A percentile compares a stretch with the other conserved stretches of the same genome.
Evolutionary conservation across 2,797 vertebrate genomes (phyloP).

Genomic region (Novumbra hubbsi): DNA sequence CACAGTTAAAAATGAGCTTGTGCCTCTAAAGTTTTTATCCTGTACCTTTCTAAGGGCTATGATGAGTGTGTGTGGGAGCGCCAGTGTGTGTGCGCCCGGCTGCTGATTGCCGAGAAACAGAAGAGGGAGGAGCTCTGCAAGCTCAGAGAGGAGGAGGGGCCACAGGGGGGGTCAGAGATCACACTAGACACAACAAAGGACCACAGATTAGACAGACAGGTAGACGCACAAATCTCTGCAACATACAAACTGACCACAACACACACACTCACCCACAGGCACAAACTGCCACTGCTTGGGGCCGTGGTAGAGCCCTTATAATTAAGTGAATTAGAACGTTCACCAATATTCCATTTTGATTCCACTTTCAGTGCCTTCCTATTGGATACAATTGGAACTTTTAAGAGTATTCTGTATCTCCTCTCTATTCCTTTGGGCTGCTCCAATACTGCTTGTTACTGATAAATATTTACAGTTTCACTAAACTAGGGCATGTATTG

Average conservation of each 20-base stretch:
- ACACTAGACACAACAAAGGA: slow-evolving; percentile 31
- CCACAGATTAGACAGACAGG: slow-evolving; percentile 32
- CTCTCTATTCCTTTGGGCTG: no score
- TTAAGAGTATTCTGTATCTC: no score
- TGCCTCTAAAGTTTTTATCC: no score
- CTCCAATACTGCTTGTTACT: no score
- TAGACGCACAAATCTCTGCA: neutral
- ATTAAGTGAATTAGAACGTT: neutral
- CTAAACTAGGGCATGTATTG: neutral
- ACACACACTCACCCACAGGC: neutral
- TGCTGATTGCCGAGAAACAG: slow-evolving; percentile 12
- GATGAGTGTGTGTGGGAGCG: slow-evolving; percentile 36
- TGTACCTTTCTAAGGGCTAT: slow-evolving; percentile 30
- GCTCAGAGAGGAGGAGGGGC: slow-evolving; percentile 14
- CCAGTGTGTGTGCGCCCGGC: neutral
- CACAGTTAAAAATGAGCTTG: no score
- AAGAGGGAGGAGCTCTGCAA: slow-evolving; percentile 40
- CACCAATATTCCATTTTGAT: neutral
- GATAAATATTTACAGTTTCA: no score
- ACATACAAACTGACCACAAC: neutral
- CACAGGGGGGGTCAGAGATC: slow-evolving; percentile 21
- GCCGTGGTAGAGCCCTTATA: neutral
- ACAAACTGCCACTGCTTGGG: no score
- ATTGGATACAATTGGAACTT: neutral
- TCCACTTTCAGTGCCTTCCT: neutral